Conservation (phyloP, 1,140 invertebrate genomes). For the Drosophila santomea region DNA sequence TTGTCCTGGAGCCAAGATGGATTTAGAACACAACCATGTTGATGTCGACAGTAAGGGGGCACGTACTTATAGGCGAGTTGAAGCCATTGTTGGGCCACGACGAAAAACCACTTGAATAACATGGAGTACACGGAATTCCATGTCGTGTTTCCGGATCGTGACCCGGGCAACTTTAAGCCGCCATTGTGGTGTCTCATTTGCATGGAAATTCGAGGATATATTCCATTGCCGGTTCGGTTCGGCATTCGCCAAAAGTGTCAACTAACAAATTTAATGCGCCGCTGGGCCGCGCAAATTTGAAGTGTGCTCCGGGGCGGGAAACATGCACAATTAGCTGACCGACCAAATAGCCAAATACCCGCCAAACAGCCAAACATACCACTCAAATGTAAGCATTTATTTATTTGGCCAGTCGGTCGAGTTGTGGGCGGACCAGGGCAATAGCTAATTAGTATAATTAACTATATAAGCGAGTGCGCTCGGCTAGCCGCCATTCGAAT, state of each 20-base stretch:
- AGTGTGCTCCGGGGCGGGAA: conserved; percentile 38
- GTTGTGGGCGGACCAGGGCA: conserved; percentile 43
- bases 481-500: conserved; percentile 65
- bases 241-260: conserved; percentile 43
- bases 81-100: conserved; percentile 24
- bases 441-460: conserved; percentile 83
- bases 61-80: conserved; percentile 19
- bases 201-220: conserved; percentile 40
- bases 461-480: conserved; percentile 70
- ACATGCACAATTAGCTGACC: conserved; percentile 57
- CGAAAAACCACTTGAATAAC: background rate
- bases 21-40: conserved; percentile 43
- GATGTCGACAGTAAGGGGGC: conserved; percentile 16
- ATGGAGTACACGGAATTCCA: conserved; percentile 29
- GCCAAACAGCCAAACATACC: conserved; percentile 20
- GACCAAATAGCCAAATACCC: conserved; percentile 28
- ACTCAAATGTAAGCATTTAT: conserved; percentile 58
- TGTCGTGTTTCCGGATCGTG: conserved; percentile 45
- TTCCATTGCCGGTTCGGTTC: background rate
- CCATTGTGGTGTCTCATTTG: conserved; percentile 47
- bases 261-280: conserved; percentile 64
- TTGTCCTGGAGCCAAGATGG: conserved; percentile 35
- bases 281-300: conserved; percentile 46
- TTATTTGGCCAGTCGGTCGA: conserved; percentile 59
- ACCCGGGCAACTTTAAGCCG: conserved; percentile 43